phyloP scores from a whole-genome alignment of 2,888 invertebrate genomes.

The Cosmopolites sordidus region DNA sequence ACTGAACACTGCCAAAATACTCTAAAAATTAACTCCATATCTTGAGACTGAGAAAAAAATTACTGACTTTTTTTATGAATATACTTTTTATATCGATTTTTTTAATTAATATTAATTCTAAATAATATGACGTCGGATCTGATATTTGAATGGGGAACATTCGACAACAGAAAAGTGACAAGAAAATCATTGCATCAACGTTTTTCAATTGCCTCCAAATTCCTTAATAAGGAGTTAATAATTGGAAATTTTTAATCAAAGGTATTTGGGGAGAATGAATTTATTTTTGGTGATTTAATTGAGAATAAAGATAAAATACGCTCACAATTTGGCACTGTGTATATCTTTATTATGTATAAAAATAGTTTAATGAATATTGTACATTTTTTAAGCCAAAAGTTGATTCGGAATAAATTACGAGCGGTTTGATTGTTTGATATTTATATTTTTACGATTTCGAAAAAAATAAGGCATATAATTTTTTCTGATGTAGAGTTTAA shows the following conservation, averaged over 20 bases:
- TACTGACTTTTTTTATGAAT: slow-evolving; percentile 31
- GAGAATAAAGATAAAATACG: background rate
- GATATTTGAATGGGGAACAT: too few species aligned
- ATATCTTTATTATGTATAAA: slow-evolving; percentile 1
- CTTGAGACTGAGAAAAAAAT: slow-evolving; percentile 22
- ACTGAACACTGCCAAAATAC: slow-evolving; percentile 46
- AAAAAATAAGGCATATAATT: background rate
- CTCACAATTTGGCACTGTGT: background rate
- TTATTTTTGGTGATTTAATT: too few species aligned
- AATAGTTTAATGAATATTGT: background rate
- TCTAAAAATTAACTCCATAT: slow-evolving; percentile 24
- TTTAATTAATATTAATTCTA: too few species aligned
- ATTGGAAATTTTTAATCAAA: too few species aligned
- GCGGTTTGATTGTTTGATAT: background rate
- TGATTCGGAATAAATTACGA: background rate
- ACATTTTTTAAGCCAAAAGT: slow-evolving; percentile 1
- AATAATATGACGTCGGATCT: too few species aligned
- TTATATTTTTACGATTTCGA: background rate
- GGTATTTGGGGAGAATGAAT: too few species aligned
- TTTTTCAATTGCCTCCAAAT: too few species aligned
- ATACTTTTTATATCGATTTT: background rate
- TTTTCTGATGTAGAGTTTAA: background rate
- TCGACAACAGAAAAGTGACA: too few species aligned
- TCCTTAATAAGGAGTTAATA: too few species aligned
- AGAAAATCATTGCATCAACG: too few species aligned